Conservation (phyloP, 1,140 invertebrate genomes). For the Polypedilum pembai region DNA sequence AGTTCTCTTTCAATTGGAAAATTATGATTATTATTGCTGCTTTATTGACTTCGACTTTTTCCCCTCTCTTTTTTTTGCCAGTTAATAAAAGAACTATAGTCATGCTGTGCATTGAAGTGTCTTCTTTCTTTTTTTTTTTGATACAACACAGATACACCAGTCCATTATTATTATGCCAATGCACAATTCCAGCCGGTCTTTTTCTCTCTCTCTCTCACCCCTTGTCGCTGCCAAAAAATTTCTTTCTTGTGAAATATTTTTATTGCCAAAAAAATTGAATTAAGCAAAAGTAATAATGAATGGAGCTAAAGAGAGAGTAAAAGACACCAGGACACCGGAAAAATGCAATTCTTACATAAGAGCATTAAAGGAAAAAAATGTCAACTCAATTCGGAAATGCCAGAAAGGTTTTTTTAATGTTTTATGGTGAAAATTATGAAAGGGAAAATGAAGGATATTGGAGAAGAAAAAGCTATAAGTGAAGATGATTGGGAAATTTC, state of each 20-base stretch:
- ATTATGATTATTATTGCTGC: slow-evolving; percentile 18
- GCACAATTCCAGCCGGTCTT: too few species aligned
- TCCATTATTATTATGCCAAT: background rate
- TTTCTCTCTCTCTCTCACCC: too few species aligned
- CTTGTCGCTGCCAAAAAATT: too few species aligned
- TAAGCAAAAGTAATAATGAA: too few species aligned
- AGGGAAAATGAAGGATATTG: background rate
- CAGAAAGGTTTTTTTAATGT: background rate
- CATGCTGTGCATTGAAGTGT: background rate
- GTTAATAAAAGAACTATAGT: background rate
- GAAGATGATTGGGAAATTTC: background rate
- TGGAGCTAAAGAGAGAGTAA: too few species aligned
- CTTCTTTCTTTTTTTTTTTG: background rate
- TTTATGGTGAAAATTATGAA: background rate
- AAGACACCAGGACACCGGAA: background rate
- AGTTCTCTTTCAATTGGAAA: slow-evolving; percentile 12
- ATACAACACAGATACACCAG: background rate
- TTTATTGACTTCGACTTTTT: slow-evolving; percentile 6
- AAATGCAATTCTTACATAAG: background rate
- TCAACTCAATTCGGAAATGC: background rate
- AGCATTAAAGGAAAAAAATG: background rate
- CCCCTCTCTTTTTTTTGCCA: background rate
- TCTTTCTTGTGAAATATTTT: too few species aligned
- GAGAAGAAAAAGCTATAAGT: background rate
- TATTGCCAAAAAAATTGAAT: too few species aligned